These are phyloP conservation scores for Adela reaumurella DNA, from an alignment of 2,888 invertebrate species.

Conservation along the genomic window DNA sequence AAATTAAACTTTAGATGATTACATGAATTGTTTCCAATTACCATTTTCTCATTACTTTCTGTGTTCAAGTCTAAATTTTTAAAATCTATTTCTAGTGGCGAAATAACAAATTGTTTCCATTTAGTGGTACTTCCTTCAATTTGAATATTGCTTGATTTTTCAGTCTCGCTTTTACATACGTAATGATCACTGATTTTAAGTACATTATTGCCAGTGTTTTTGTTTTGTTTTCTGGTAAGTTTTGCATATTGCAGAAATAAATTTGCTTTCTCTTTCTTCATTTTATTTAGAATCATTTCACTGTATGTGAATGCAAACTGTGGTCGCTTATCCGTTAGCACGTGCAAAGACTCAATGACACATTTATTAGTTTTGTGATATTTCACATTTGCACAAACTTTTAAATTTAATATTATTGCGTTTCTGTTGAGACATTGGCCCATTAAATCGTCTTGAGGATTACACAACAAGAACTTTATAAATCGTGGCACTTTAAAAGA, in stretches of 20 bases:
- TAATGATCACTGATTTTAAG: too few species aligned
- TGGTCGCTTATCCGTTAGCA: conserved; percentile 24
- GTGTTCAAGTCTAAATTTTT: conserved; percentile 31
- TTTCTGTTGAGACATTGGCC: too few species aligned
- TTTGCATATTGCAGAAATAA: conserved; percentile 24
- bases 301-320: conserved; percentile 27
- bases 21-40: conserved; percentile 31
- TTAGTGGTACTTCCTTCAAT: too few species aligned
- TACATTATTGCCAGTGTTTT: too few species aligned
- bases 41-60: conserved; percentile 24
- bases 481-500: conserved; percentile 22
- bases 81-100: conserved; percentile 30
- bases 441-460: conserved; percentile 22
- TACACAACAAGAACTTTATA: conserved; percentile 28
- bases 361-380: conserved; percentile 24
- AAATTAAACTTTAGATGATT: conserved; percentile 24
- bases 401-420: not conserved
- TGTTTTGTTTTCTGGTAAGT: conserved; percentile 16
- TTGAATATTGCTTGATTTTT: too few species aligned
- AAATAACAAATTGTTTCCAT: conserved; percentile 25
- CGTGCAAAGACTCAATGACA: conserved; percentile 31
- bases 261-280: conserved; percentile 18
- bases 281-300: conserved; percentile 17
- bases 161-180: too few species aligned
- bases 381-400: conserved; percentile 12